These are phyloP conservation scores for Prunella himalayana DNA, from an alignment of 2,113 vertebrate species.

Conservation along the genomic window DNA sequence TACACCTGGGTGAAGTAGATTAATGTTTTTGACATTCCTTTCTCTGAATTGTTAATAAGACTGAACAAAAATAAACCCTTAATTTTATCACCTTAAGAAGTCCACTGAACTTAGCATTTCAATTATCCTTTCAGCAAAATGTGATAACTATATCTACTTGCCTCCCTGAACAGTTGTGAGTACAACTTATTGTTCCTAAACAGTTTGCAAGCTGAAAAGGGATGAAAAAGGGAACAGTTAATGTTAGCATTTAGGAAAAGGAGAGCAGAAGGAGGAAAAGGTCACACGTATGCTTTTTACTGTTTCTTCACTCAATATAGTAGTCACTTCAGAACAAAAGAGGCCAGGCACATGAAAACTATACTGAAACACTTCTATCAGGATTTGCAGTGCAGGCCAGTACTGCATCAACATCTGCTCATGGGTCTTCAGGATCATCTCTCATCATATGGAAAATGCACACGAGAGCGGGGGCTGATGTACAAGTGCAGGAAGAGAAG, in stretches of 20 bases:
- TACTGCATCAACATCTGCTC: not conserved
- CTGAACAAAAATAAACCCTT: not conserved
- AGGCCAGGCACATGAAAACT: not conserved
- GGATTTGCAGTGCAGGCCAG: not conserved
- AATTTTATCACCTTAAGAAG: not conserved
- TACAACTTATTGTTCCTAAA: not conserved
- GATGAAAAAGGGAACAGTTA: not conserved
- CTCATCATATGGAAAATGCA: not conserved
- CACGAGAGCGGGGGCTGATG: rapidly evolving
- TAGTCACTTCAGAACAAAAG: not conserved
- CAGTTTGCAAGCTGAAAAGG: not conserved
- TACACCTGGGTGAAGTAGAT: not conserved
- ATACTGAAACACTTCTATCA: not conserved
- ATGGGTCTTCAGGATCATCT: not conserved
- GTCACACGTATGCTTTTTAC: not conserved
- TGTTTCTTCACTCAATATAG: not conserved
- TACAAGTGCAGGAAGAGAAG: not conserved
- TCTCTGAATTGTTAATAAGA: not conserved
- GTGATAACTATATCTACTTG: not conserved
- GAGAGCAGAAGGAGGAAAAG: not conserved
- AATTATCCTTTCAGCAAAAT: not conserved
- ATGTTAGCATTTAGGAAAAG: not conserved
- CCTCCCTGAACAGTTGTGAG: not conserved
- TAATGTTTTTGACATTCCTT: not conserved
- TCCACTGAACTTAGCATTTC: not conserved